phyloP scores from a whole-genome alignment of 1,140 invertebrate species.

The Drosophila prosaltans region DNA sequence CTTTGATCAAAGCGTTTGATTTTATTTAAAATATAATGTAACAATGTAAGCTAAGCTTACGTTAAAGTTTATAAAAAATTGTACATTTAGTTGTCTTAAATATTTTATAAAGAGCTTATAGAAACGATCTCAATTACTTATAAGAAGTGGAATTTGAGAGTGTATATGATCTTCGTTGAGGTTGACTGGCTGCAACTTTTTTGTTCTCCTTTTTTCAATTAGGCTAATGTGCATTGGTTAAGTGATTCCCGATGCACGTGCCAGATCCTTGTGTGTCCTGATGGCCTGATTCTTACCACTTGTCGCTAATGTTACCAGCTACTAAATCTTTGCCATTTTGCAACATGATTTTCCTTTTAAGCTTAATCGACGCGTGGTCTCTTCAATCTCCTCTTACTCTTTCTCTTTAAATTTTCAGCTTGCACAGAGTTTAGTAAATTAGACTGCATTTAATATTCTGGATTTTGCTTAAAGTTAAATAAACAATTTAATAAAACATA shows the following conservation, averaged over 20 bases:
- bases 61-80: too few relatives aligned
- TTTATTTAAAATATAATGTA: too few relatives aligned
- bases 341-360: conserved; percentile 70
- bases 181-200: too few relatives aligned
- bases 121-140: too few relatives aligned
- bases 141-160: background rate
- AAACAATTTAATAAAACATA: too few relatives aligned
- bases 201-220: conserved; percentile 38
- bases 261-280: background rate
- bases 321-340: conserved; percentile 33
- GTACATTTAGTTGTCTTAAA: too few relatives aligned
- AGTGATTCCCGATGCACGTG: conserved; percentile 48
- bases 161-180: background rate
- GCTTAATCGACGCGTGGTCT: conserved; percentile 22
- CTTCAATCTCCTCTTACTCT: background rate
- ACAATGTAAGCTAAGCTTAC: too few relatives aligned
- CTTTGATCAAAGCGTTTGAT: background rate
- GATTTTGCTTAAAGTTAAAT: background rate
- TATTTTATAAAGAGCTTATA: too few relatives aligned
- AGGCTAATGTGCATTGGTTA: conserved; percentile 50
- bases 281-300: background rate
- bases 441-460: background rate
- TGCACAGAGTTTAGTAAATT: background rate
- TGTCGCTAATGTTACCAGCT: background rate
- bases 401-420: conserved; percentile 12